Percentiles rank a stretch among this genome's conserved stretches.
Evolutionary conservation across 2,113 vertebrate genomes (phyloP).

Genomic region (Aegithalos caudatus): DNA sequence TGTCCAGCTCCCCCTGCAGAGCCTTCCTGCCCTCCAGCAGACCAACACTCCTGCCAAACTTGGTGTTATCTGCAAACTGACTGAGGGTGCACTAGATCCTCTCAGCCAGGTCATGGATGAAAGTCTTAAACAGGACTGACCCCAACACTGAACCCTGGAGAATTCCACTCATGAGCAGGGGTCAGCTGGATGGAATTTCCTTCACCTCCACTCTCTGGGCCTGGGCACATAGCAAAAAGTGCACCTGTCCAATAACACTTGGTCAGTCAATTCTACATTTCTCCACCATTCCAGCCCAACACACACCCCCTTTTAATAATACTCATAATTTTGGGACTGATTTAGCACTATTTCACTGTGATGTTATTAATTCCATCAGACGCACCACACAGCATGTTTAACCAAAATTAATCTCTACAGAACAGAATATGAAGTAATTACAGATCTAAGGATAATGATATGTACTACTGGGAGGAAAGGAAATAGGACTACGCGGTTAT

Average conservation of each 20-base stretch:
- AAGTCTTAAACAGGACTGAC: background rate
- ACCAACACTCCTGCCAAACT: fast-evolving
- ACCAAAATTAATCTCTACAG: background rate
- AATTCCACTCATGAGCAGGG: background rate
- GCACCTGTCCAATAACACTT: background rate
- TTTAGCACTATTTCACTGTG: background rate
- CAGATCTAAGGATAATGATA: background rate
- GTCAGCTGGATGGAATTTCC: background rate
- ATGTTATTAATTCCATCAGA: background rate
- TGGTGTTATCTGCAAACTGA: background rate
- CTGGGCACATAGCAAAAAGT: background rate
- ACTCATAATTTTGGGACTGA: background rate
- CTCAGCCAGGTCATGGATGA: background rate
- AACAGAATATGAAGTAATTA: background rate
- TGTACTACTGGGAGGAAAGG: background rate
- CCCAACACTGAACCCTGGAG: background rate
- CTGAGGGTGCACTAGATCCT: background rate
- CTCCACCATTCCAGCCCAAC: background rate
- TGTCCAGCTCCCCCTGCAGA: background rate
- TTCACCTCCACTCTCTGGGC: background rate
- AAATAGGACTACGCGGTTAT: background rate
- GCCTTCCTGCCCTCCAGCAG: background rate
- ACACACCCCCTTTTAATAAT: background rate
- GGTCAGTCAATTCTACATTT: background rate
- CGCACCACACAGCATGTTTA: background rate